These are phyloP conservation scores for Sylvilagus floridanus DNA, from an alignment of 2,797 vertebrate genomes.

Conservation along the genomic window DNA sequence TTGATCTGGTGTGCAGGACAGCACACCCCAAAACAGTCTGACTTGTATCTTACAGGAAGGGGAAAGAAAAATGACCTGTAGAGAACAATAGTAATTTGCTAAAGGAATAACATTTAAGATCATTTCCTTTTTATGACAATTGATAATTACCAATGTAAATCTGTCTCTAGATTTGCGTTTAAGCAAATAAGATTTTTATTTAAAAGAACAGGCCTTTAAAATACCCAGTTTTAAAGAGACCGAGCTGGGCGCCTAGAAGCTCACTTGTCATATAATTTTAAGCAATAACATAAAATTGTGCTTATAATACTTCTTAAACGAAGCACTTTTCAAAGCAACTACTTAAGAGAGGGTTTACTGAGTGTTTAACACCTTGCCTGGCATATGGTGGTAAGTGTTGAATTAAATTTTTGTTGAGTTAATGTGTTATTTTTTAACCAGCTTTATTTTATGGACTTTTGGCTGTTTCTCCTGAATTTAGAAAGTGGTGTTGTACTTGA, in stretches of 20 bases:
- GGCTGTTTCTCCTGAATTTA: neutral
- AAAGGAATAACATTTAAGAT: neutral
- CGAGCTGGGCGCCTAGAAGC: neutral
- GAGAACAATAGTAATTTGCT: neutral
- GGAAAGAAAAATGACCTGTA: neutral
- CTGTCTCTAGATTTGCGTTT: neutral
- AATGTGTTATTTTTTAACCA: neutral
- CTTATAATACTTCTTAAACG: neutral
- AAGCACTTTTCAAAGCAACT: neutral
- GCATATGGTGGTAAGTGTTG: neutral
- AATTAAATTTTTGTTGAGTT: neutral
- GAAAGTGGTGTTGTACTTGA: conserved; percentile 33
- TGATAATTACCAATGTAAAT: neutral
- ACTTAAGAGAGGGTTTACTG: neutral
- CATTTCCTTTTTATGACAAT: neutral
- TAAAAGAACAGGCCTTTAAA: neutral
- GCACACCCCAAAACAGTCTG: neutral
- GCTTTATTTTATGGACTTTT: conserved; percentile 29
- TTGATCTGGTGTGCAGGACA: neutral
- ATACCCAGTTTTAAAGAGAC: neutral
- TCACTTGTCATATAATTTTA: neutral
- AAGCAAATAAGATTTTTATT: neutral
- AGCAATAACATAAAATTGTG: neutral
- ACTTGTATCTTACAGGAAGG: neutral
- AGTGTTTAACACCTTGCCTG: neutral